Evolutionary conservation across 2,888 invertebrate species (phyloP).

Genomic region (Merodon equestris): DNA sequence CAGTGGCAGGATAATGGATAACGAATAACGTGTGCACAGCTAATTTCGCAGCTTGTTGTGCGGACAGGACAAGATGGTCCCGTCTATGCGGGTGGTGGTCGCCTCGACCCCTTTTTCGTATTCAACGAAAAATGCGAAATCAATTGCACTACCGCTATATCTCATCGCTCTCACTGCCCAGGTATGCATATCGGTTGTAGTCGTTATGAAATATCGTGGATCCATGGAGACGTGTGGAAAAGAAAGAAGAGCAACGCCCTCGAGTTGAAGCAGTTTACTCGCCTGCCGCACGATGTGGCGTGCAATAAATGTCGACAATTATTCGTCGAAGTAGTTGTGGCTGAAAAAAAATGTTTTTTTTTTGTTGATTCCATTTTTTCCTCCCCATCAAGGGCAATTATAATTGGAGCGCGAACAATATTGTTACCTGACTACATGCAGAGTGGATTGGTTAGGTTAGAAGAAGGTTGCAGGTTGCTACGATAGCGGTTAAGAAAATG

Average conservation of each 20-base stretch:
- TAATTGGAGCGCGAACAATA: conserved; percentile 68
- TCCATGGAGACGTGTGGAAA: no score
- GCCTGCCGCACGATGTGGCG: conserved; percentile 31
- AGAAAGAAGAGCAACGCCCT: conserved; percentile 31
- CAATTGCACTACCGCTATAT: conserved; percentile 17
- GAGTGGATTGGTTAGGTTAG: conserved; percentile 4
- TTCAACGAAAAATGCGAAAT: conserved; percentile 31
- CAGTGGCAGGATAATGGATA: conserved; percentile 27
- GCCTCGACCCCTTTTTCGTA: no score
- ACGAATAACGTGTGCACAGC: conserved; percentile 28
- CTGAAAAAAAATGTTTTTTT: conserved; percentile 45
- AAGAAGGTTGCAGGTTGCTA: neutral
- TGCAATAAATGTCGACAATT: conserved; percentile 59
- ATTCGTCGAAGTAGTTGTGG: conserved; percentile 34
- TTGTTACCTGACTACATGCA: conserved; percentile 59
- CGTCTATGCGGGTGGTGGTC: no score
- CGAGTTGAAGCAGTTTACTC: neutral
- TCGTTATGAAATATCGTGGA: neutral
- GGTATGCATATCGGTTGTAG: neutral
- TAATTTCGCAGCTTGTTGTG: conserved; percentile 3
- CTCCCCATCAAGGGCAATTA: conserved; percentile 62
- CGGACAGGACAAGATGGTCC: no score
- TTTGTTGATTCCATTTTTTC: conserved; percentile 16
- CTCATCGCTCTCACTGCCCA: neutral
- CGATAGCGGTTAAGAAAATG: conserved; percentile 1